Conservation (phyloP, 2,888 invertebrate genomes). For the Phrixothrix hirtus region DNA sequence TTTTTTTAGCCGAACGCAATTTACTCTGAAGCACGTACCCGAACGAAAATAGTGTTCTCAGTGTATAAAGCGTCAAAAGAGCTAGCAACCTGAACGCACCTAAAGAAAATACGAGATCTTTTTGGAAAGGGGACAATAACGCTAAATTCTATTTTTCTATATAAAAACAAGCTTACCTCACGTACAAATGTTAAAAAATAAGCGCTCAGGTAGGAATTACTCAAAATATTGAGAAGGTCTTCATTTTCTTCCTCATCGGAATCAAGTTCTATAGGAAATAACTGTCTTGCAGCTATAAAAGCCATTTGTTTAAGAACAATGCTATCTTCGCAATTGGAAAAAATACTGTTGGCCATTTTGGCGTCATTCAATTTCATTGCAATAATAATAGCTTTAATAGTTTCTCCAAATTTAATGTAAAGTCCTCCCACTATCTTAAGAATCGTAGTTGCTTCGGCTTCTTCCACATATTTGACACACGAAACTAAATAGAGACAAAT, state of each 20-base stretch:
- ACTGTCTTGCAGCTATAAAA: constrained; percentile 94
- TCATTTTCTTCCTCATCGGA: constrained; percentile 72
- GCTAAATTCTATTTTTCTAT: too few species aligned
- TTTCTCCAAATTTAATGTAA: constrained; percentile 84
- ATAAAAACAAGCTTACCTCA: constrained; percentile 76
- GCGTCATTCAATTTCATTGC: constrained; percentile 89
- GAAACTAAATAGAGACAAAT: constrained; percentile 88
- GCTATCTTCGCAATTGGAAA: constrained; percentile 83
- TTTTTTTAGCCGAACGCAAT: too few species aligned
- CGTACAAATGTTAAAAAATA: constrained; percentile 91
- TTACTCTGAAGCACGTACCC: too few species aligned
- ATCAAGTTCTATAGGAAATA: constrained; percentile 83
- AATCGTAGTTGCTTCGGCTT: constrained; percentile 82
- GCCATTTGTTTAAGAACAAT: constrained; percentile 90
- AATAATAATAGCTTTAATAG: constrained; percentile 85
- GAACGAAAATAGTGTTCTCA: too few species aligned
- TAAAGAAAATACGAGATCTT: too few species aligned
- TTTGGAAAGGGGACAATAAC: too few species aligned
- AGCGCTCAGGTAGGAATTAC: constrained; percentile 90
- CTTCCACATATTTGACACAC: constrained; percentile 95
- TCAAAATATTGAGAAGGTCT: constrained; percentile 87
- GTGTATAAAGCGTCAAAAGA: too few species aligned
- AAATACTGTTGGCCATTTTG: constrained; percentile 79
- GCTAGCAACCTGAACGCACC: too few species aligned
- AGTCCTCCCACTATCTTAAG: constrained; percentile 77